A percentile compares a stretch with the other conserved stretches of the same genome.
Conservation (phyloP, 2,113 vertebrate species). For the Hippocampus mohnikei region DNA sequence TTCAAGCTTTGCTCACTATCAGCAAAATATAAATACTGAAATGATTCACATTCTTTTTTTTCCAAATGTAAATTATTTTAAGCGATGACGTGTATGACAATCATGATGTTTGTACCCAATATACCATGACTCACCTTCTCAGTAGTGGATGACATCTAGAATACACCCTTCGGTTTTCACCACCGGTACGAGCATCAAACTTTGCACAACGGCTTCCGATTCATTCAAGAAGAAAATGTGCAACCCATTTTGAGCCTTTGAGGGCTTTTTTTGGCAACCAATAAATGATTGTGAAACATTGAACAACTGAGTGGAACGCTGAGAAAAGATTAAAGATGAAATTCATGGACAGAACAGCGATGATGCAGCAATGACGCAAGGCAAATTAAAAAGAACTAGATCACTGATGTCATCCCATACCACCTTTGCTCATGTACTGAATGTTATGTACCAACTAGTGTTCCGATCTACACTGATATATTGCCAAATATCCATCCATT, state of each 20-base stretch:
- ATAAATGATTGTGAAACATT: neutral
- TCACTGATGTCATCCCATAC: neutral
- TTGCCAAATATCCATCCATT: too few species aligned
- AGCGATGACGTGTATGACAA: neutral
- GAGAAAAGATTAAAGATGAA: neutral
- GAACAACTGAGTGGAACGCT: neutral
- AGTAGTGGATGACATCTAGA: neutral
- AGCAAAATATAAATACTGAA: too few species aligned
- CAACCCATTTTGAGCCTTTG: neutral
- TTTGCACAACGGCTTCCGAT: neutral
- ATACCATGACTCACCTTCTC: neutral
- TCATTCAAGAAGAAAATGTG: neutral
- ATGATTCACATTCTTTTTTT: neutral
- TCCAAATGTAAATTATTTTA: too few species aligned
- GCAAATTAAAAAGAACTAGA: neutral
- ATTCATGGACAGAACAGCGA: neutral
- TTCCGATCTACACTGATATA: too few species aligned
- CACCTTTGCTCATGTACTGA: too few species aligned
- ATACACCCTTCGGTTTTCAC: neutral
- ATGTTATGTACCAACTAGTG: too few species aligned
- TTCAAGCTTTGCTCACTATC: too few species aligned
- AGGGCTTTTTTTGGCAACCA: neutral
- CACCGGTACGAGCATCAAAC: neutral
- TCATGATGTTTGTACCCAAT: neutral
- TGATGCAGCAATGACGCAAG: neutral